These are phyloP conservation scores for Dolichoris vasculosae DNA, from an alignment of 1,140 invertebrate species.

Conservation along the genomic window DNA sequence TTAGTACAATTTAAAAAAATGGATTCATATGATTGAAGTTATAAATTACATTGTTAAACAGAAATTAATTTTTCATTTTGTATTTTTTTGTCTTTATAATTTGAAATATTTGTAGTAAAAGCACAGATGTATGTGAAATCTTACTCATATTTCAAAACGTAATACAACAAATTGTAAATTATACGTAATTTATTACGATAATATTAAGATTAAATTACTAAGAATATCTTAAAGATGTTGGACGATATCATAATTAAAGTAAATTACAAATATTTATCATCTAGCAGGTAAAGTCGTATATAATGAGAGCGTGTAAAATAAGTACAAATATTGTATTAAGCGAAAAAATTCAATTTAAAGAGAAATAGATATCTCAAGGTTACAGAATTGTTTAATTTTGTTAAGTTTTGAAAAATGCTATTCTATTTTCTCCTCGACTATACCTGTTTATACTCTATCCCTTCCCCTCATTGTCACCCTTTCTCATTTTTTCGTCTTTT, in stretches of 20 bases:
- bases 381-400: not conserved
- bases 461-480: not conserved
- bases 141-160: not conserved
- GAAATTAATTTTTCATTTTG: no score
- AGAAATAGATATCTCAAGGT: not conserved
- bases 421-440: not conserved
- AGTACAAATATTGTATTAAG: not conserved
- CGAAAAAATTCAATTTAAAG: not conserved
- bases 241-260: not conserved
- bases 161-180: not conserved
- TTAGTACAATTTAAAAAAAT: no score
- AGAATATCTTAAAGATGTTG: no score
- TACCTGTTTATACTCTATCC: not conserved
- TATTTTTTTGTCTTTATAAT: no score
- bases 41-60: no score
- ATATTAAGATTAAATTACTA: not conserved
- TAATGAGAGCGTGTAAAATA: not conserved
- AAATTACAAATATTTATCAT: not conserved
- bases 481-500: not conserved
- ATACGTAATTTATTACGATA: not conserved
- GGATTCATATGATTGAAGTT: no score
- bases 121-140: no score
- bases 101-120: no score
- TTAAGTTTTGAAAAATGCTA: not conserved
- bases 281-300: no score